Percentiles rank a stretch among this genome's conserved stretches.
Conservation (phyloP, 1,140 invertebrate genomes). For the Drosophila eugracilis region DNA sequence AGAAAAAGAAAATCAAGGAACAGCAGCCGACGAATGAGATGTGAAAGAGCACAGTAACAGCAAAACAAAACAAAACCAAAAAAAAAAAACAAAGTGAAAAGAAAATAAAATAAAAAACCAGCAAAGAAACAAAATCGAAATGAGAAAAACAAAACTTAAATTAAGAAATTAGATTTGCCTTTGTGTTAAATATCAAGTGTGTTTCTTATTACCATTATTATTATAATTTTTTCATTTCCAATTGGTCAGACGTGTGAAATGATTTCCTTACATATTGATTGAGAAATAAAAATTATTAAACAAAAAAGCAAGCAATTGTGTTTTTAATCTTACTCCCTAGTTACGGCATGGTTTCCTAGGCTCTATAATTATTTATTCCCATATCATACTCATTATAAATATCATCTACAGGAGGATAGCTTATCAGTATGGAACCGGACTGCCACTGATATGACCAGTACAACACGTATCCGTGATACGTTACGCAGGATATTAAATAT, state of each 20-base stretch:
- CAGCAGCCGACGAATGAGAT: slow-evolving; percentile 30
- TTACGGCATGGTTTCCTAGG: slow-evolving; percentile 49
- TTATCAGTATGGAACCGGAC: slow-evolving; percentile 99
- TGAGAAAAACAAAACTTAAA: slow-evolving; percentile 46
- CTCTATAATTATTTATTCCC: no score
- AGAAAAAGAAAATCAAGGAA: slow-evolving; percentile 55
- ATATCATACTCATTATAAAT: slow-evolving; percentile 1
- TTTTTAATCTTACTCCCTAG: not conserved
- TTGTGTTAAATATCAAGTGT: slow-evolving; percentile 67
- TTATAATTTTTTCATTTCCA: slow-evolving; percentile 62
- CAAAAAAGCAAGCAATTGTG: slow-evolving; percentile 38
- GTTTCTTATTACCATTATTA: slow-evolving; percentile 56
- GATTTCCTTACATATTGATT: slow-evolving; percentile 81
- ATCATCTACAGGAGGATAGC: slow-evolving; percentile 94
- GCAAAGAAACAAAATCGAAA: slow-evolving; percentile 42
- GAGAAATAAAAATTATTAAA: slow-evolving; percentile 84
- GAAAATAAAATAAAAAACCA: slow-evolving; percentile 31
- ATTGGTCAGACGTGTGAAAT: slow-evolving; percentile 77
- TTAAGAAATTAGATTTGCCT: slow-evolving; percentile 72
- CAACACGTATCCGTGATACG: slow-evolving; percentile 96
- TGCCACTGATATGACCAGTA: slow-evolving; percentile 94
- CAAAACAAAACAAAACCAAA: slow-evolving; percentile 4
- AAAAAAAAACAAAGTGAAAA: slow-evolving; percentile 24
- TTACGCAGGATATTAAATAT: slow-evolving; percentile 97
- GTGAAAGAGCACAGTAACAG: slow-evolving; percentile 45